A percentile compares a stretch with the other conserved stretches of the same genome.
These are phyloP conservation scores for Phengaris arion DNA, from an alignment of 2,888 invertebrate genomes.

Conservation along the genomic window DNA sequence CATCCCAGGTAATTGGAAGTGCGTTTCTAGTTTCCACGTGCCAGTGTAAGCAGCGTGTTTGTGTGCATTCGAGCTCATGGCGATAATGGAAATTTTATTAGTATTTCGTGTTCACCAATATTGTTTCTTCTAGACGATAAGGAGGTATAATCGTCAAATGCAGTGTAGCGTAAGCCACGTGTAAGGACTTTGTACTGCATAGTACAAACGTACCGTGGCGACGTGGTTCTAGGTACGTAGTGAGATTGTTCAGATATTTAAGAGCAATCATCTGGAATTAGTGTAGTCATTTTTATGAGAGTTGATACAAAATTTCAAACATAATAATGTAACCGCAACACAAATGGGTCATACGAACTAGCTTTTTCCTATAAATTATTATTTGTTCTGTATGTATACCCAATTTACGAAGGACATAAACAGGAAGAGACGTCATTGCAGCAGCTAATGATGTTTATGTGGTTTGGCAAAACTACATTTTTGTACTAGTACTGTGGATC, in stretches of 20 bases:
- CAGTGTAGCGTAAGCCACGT: conserved; percentile 49
- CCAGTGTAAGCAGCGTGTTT: conserved; percentile 47
- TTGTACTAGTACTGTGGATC: too few species aligned
- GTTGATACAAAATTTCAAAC: too few species aligned
- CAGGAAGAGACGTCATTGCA: conserved; percentile 6
- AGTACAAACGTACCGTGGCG: conserved; percentile 25
- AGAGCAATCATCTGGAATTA: not conserved
- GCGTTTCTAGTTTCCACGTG: conserved; percentile 51
- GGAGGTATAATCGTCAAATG: conserved; percentile 49
- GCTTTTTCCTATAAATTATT: not conserved
- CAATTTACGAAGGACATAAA: not conserved
- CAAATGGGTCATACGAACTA: not conserved
- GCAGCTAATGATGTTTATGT: not conserved
- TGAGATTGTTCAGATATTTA: not conserved
- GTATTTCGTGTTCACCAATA: conserved; percentile 61
- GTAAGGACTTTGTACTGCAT: conserved; percentile 40
- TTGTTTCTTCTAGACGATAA: conserved; percentile 62
- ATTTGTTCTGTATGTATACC: not conserved
- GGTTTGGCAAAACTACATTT: not conserved
- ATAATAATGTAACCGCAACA: too few species aligned
- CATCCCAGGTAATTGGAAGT: not conserved
- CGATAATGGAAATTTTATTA: conserved; percentile 65
- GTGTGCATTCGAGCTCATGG: conserved; percentile 53
- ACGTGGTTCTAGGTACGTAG: not conserved
- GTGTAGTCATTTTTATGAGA: too few species aligned